phyloP scores from a whole-genome alignment of 2,888 invertebrate genomes.

The Ormyrus pomaceus region DNA sequence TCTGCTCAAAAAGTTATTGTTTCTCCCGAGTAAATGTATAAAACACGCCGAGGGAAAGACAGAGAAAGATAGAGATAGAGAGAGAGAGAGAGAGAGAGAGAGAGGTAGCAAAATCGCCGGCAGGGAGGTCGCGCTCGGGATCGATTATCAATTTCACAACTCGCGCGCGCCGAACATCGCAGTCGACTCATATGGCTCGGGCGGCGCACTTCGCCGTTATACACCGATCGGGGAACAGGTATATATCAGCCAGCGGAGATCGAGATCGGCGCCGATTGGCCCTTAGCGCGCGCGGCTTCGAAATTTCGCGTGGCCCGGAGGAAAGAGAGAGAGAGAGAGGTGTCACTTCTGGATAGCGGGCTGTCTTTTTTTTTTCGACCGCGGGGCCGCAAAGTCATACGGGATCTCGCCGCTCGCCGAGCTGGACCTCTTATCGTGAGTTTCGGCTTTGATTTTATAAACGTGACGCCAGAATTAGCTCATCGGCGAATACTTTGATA shows the following conservation, averaged over 20 bases:
- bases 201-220: conserved; percentile 18
- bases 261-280: conserved; percentile 51
- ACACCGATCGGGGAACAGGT: conserved; percentile 50
- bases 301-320: not conserved
- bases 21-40: conserved; percentile 1
- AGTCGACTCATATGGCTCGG: conserved; percentile 59
- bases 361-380: not conserved
- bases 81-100: conserved; percentile 12
- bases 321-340: too few species aligned
- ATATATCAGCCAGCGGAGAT: conserved; percentile 7
- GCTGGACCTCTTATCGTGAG: not conserved
- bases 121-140: conserved; percentile 49
- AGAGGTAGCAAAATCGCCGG: conserved; percentile 28
- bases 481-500: not conserved
- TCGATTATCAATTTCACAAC: conserved; percentile 55
- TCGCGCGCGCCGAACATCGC: conserved; percentile 25
- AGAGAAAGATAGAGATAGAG: not conserved
- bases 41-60: not conserved
- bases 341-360: not conserved
- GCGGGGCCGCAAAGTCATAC: too few species aligned
- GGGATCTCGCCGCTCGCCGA: not conserved
- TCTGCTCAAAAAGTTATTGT: conserved; percentile 42
- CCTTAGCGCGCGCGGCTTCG: conserved; percentile 33
- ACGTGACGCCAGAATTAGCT: conserved; percentile 1
- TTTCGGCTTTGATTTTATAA: not conserved